phyloP scores from a whole-genome alignment of 2,113 vertebrate species.

The Melospiza georgiana region DNA sequence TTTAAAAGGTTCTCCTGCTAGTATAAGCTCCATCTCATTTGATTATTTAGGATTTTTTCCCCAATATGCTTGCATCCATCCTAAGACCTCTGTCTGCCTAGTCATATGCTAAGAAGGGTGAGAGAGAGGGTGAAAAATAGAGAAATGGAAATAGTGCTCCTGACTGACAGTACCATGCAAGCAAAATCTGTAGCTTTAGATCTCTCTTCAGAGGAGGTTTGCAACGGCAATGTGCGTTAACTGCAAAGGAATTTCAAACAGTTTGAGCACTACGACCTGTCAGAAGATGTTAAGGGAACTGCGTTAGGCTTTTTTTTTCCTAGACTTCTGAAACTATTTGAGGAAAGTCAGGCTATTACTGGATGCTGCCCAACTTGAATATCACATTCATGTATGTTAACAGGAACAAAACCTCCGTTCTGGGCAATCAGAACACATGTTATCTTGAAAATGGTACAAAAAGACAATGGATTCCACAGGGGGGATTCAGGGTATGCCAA shows the following conservation, averaged over 20 bases:
- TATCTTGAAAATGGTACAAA: background rate
- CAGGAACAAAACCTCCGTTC: background rate
- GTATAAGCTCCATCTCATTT: background rate
- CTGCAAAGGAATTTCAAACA: conserved; percentile 37
- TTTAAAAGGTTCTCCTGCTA: background rate
- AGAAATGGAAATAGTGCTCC: conserved; percentile 34
- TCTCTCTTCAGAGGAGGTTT: conserved; percentile 26
- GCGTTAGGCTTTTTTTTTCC: background rate
- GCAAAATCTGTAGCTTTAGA: conserved; percentile 54
- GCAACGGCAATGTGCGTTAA: background rate
- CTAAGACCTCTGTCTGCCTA: background rate
- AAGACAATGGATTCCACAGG: conserved; percentile 30
- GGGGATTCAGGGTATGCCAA: background rate
- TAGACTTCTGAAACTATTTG: conserved; percentile 24
- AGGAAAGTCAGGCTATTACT: conserved; percentile 12
- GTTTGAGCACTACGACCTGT: conserved; percentile 11
- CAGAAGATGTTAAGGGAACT: conserved; percentile 29
- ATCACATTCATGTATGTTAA: background rate
- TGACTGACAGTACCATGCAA: conserved; percentile 47
- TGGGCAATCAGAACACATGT: background rate
- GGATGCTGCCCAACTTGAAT: conserved; percentile 14
- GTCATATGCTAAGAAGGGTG: background rate
- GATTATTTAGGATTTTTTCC: background rate
- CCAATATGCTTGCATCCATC: background rate
- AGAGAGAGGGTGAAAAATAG: background rate